Percentiles rank a stretch among this genome's conserved stretches.
These are phyloP conservation scores for Pogonomyrmex californicus DNA, from an alignment of 1,140 invertebrate species.

Conservation along the genomic window DNA sequence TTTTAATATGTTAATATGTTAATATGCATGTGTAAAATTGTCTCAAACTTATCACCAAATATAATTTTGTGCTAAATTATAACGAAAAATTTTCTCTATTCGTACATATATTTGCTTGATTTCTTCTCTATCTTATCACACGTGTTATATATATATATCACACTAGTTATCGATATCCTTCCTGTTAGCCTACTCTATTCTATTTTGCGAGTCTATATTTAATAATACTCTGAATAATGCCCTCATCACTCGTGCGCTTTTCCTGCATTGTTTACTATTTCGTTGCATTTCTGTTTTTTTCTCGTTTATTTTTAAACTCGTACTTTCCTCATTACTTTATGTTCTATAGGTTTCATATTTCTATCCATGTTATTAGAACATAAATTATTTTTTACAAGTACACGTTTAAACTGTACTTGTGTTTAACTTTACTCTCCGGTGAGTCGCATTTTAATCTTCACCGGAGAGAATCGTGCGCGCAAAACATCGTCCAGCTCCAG, in stretches of 20 bases:
- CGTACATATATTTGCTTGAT: background rate
- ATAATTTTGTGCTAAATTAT: too few relatives aligned
- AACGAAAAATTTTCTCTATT: too few relatives aligned
- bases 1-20: background rate
- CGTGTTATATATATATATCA: background rate
- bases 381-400: background rate
- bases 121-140: background rate
- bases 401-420: background rate
- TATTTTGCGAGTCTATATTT: background rate
- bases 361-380: background rate
- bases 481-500: background rate
- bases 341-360: background rate
- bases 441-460: background rate
- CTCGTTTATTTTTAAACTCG: background rate
- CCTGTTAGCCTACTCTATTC: background rate
- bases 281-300: background rate
- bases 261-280: background rate
- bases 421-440: background rate
- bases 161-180: background rate
- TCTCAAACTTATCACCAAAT: too few relatives aligned
- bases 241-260: background rate
- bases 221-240: background rate
- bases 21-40: background rate
- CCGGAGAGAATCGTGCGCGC: background rate
- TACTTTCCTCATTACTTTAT: background rate